Percentiles rank a stretch among this genome's conserved stretches.
Conservation (phyloP, 2,113 vertebrate species). For the Coregonus clupeaformis region DNA sequence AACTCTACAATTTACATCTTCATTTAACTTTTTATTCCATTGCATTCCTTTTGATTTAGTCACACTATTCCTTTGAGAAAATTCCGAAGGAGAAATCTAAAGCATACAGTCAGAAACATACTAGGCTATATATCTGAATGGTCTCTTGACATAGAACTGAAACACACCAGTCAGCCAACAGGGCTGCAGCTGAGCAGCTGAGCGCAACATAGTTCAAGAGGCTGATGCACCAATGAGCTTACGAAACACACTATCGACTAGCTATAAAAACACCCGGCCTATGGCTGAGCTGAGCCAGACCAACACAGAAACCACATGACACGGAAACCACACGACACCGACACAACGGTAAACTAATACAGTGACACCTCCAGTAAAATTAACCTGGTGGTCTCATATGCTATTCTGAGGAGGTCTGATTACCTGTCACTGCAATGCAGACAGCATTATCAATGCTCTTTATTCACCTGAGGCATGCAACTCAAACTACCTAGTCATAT, state of each 20-base stretch:
- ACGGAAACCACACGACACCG: too few species aligned
- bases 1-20: background rate
- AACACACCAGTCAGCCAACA: slow-evolving; percentile 12
- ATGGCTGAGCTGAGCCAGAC: slow-evolving; percentile 8
- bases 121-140: background rate
- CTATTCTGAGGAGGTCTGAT: too few species aligned
- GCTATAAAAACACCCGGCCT: slow-evolving; percentile 10
- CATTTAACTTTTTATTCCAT: background rate
- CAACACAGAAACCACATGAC: background rate
- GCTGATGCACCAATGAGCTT: slow-evolving; percentile 31
- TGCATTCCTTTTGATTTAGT: background rate
- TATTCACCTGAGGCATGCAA: too few species aligned
- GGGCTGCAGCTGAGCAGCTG: background rate
- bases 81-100: background rate
- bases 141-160: background rate
- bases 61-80: background rate
- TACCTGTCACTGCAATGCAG: too few species aligned
- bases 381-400: too few species aligned
- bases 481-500: too few species aligned
- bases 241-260: slow-evolving; percentile 18
- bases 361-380: slow-evolving; percentile 19
- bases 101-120: background rate
- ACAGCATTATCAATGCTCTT: too few species aligned
- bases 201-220: background rate
- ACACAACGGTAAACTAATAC: slow-evolving; percentile 12